Base-by-base conservation (phyloP, 2,797 vertebrate genomes). In the Macrochelys suwanniensis region DNA sequence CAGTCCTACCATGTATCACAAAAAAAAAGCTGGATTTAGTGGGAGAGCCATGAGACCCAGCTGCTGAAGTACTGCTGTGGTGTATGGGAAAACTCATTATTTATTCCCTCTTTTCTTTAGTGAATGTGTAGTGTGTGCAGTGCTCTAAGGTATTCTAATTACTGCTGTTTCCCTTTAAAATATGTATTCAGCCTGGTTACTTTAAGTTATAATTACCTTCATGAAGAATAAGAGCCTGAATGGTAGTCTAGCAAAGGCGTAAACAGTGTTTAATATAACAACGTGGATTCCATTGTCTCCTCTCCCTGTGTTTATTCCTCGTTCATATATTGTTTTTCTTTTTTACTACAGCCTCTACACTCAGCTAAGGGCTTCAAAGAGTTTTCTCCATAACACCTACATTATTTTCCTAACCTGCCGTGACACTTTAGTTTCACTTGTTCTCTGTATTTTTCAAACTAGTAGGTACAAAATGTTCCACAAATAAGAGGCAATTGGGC, bases 351-450 rank as follows among this genome's bases (percentile, higher is more conserved):
- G 82, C 68, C 93, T 79, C 26, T 74, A 83, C 47, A 6, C 82
- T 92, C 26, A 2, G 89, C 86, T 95, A 84, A 96, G 94, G 94
- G 91, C 90, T 96, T 94, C 94, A 88, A 94, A 96, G 87, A 13
- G 84, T 91, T 97, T 49, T 89, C 53, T 94, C 2, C 54, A 84
- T 79, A 37, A 82, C 94, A 89, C 85, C 77, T 57, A 9, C 86
- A 3, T 91, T 96, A 84, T 91, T 80, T 91, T 80, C 85, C 88
- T 94, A 93, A 93, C 89, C 87, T 78, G 87, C 90, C 86, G 83
- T 77, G 93, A 61, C 89, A 94, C 89, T 84, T 91, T 74, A 25
- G 1, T 42, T 49, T 88, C 1, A 5, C 1, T 0, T 17, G 49
- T 88, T 96, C 90, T 56, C 80, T 3, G 0, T 47, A 1, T 82